A percentile compares a stretch with the other conserved stretches of the same genome.
Conservation (phyloP, 2,888 invertebrate genomes). For the Plebejus melissa region DNA sequence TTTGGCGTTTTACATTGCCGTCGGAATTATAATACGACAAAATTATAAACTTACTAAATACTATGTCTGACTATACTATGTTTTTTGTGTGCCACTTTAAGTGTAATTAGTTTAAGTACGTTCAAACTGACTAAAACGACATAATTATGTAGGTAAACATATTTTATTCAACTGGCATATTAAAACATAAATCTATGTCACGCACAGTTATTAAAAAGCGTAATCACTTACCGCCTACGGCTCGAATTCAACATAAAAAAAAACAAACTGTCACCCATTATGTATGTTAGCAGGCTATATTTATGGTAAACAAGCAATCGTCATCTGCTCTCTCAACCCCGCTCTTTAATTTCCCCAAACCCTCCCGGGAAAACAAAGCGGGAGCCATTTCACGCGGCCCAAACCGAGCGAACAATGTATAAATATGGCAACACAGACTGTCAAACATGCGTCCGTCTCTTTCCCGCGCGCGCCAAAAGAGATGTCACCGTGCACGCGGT, state of each 20-base stretch:
- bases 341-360: slow-evolving; percentile 73
- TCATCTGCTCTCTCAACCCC: slow-evolving; percentile 63
- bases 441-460: slow-evolving; percentile 56
- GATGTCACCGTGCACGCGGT: slow-evolving; percentile 59
- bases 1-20: too few relatives aligned
- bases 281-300: slow-evolving; percentile 43
- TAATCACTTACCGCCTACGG: slow-evolving; percentile 24
- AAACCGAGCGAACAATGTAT: slow-evolving; percentile 73
- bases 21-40: too few relatives aligned
- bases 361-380: slow-evolving; percentile 66
- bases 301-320: slow-evolving; percentile 67
- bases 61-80: background rate
- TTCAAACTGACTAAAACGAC: background rate
- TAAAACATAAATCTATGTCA: slow-evolving; percentile 13
- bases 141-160: background rate
- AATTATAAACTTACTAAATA: too few relatives aligned
- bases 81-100: background rate
- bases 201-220: slow-evolving; percentile 17
- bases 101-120: background rate
- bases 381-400: slow-evolving; percentile 72
- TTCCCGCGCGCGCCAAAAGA: slow-evolving; percentile 57
- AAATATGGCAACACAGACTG: slow-evolving; percentile 56
- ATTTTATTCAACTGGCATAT: background rate
- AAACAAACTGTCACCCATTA: slow-evolving; percentile 39
- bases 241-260: slow-evolving; percentile 33